phyloP scores from a whole-genome alignment of 2,888 invertebrate species.

The Horisme vitalbata region DNA sequence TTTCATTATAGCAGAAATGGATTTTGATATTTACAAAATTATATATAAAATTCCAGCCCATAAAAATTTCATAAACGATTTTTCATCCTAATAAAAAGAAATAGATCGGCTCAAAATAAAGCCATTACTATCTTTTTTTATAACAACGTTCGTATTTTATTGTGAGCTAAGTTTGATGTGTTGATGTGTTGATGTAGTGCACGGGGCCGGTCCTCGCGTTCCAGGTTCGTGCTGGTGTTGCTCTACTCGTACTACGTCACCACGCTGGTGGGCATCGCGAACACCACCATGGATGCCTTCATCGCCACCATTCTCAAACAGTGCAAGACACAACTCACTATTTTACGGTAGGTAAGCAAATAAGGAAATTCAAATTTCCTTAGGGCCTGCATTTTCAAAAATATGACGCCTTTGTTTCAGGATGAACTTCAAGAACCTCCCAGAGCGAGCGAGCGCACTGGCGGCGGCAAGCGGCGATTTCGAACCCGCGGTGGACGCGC shows the following conservation, averaged over 20 bases:
- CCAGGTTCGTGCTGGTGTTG: slow-evolving; percentile 56
- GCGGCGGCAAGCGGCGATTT: slow-evolving; percentile 25
- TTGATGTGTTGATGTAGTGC: no score
- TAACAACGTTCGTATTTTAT: no score
- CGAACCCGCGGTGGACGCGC: slow-evolving; percentile 37
- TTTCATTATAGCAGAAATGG: no score
- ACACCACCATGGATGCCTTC: slow-evolving; percentile 76
- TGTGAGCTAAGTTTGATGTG: no score
- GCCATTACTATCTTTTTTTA: no score
- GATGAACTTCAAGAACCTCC: slow-evolving; percentile 50
- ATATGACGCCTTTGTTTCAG: slow-evolving; percentile 48
- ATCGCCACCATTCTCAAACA: slow-evolving; percentile 66
- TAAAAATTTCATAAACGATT: no score
- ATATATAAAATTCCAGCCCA: no score
- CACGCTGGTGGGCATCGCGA: slow-evolving; percentile 71
- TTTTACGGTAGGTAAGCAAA: slow-evolving; percentile 49
- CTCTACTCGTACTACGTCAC: slow-evolving; percentile 68
- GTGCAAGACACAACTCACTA: slow-evolving; percentile 62
- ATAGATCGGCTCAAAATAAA: no score
- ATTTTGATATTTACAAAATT: no score
- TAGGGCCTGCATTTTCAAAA: no score
- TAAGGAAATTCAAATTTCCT: background rate
- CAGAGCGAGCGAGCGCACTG: slow-evolving; percentile 40
- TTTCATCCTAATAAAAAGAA: no score
- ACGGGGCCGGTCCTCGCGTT: no score